A percentile compares a stretch with the other conserved stretches of the same genome.
phyloP scores from a whole-genome alignment of 2,797 vertebrate species.

The Myotis myotis region DNA sequence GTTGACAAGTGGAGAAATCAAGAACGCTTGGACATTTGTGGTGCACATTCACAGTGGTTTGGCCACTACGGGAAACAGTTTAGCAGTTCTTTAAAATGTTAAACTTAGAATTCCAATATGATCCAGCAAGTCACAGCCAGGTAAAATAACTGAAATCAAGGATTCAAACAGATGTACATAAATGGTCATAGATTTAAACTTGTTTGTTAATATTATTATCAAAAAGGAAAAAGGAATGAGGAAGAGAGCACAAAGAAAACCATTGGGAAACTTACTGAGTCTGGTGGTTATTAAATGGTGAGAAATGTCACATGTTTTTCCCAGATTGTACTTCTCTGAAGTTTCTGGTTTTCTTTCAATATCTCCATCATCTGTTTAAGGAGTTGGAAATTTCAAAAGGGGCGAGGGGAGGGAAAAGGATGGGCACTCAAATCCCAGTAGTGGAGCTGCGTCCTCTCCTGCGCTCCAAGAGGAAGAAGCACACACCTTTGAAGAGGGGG shows the following conservation, averaged over 20 bases:
- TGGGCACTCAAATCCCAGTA: not conserved
- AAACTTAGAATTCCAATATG: too few relatives aligned
- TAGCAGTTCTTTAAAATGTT: too few relatives aligned
- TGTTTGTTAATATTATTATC: not conserved
- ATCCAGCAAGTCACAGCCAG: too few relatives aligned
- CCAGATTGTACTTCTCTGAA: not conserved
- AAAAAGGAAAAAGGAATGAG: not conserved
- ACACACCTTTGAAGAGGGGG: not conserved
- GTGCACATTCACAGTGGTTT: not conserved
- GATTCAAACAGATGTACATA: too few relatives aligned
- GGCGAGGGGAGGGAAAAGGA: not conserved
- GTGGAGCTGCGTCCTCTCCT: not conserved
- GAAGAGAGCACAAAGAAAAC: not conserved
- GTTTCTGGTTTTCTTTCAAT: not conserved
- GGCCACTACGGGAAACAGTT: not conserved
- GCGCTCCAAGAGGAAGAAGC: not conserved
- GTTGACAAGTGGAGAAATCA: not conserved
- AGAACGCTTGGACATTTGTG: not conserved
- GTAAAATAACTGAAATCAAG: too few relatives aligned
- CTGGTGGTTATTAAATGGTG: not conserved
- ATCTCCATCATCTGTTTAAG: not conserved
- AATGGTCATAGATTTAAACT: too few relatives aligned
- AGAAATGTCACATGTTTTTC: not conserved
- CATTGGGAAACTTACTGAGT: not conserved
- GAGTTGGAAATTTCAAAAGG: constrained; percentile 35